A percentile compares a stretch with the other conserved stretches of the same genome.
phyloP scores from a whole-genome alignment of 2,113 vertebrate species.

The Pipra filicauda region DNA sequence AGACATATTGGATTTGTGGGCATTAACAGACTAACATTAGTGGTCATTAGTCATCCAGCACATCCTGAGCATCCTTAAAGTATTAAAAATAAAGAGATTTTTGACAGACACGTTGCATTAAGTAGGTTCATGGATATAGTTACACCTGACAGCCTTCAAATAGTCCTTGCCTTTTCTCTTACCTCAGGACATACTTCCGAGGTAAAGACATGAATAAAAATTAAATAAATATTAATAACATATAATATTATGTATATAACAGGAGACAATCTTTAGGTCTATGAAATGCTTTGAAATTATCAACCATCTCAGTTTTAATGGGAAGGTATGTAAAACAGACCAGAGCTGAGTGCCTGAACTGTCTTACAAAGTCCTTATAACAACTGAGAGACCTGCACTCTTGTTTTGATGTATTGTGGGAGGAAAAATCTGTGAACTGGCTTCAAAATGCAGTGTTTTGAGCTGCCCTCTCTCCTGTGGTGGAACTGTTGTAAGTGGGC shows the following conservation, averaged over 20 bases:
- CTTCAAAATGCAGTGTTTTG: background rate
- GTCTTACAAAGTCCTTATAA: background rate
- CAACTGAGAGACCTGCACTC: background rate
- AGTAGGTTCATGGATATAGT: background rate
- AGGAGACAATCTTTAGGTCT: background rate
- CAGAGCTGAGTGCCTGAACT: background rate
- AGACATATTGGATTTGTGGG: background rate
- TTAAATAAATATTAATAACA: background rate
- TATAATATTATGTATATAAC: background rate
- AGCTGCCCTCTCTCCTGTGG: background rate
- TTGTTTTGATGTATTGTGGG: background rate
- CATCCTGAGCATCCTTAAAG: background rate
- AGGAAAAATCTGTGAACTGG: background rate
- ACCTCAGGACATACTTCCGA: background rate
- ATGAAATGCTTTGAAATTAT: background rate
- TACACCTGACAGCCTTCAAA: background rate
- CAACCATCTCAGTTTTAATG: background rate
- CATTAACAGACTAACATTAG: conserved; percentile 8
- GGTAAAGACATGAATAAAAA: background rate
- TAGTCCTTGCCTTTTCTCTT: background rate
- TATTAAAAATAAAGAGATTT: conserved; percentile 35
- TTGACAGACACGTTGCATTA: background rate
- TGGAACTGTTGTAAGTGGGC: background rate
- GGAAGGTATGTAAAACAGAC: background rate
- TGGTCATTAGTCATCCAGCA: background rate